phyloP scores from a whole-genome alignment of 2,797 vertebrate species.

The Balearica regulorum region DNA sequence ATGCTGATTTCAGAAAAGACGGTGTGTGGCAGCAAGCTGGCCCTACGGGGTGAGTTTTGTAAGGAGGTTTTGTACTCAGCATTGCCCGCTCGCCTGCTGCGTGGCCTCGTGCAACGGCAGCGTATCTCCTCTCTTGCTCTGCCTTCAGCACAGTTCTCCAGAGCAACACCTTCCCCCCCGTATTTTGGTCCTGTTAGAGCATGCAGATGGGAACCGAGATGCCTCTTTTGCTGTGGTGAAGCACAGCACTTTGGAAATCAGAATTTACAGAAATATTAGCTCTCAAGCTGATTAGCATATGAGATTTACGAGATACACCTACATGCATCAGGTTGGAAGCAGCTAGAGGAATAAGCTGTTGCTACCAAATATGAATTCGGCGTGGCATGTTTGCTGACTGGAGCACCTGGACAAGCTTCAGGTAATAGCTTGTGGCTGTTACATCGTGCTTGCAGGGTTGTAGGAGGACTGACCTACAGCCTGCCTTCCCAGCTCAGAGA shows the following conservation, averaged over 20 bases:
- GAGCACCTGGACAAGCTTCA: background rate
- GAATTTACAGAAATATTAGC: background rate
- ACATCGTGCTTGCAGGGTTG: background rate
- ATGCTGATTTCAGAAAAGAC: background rate
- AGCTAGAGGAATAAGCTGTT: background rate
- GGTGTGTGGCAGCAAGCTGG: background rate
- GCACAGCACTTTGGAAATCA: background rate
- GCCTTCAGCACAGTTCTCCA: background rate
- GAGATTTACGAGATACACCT: background rate
- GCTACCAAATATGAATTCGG: background rate
- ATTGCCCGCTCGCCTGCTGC: background rate
- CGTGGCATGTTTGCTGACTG: background rate
- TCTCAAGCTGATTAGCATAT: background rate
- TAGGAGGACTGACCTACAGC: background rate
- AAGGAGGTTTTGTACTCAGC: background rate
- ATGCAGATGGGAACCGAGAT: background rate
- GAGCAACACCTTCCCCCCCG: background rate
- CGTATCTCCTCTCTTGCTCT: accelerated
- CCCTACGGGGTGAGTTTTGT: background rate
- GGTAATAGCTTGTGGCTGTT: background rate
- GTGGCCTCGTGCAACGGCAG: background rate
- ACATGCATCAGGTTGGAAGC: background rate
- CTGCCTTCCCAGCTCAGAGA: background rate
- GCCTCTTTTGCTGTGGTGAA: background rate
- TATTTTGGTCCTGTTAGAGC: background rate